Evolutionary conservation across 1,140 invertebrate genomes (phyloP).

Genomic region (Mycetomoellerius zeteki): DNA sequence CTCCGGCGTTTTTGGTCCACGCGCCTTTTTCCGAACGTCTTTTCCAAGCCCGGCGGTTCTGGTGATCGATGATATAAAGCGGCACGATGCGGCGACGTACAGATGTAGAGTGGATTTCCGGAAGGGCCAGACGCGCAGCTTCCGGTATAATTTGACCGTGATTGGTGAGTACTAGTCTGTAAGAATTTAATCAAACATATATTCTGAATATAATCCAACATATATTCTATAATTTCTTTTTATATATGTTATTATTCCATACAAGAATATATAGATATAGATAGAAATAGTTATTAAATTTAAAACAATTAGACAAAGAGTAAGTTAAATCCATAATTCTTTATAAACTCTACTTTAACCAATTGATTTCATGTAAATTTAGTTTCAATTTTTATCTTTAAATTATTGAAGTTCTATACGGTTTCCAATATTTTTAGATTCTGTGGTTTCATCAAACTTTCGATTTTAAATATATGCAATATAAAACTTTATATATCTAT

Average conservation of each 20-base stretch:
- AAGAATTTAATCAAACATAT: constrained; percentile 9
- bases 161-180: constrained; percentile 91
- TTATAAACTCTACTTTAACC: neutral
- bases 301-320: neutral
- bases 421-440: neutral
- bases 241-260: neutral
- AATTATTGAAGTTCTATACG: neutral
- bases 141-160: constrained; percentile 95
- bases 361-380: neutral
- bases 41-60: constrained; percentile 91
- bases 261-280: neutral
- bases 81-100: constrained; percentile 95
- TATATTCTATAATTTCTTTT: neutral
- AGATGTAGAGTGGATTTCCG: constrained; percentile 95
- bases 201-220: neutral
- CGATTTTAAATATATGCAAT: no score
- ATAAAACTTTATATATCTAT: neutral
- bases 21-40: constrained; percentile 92
- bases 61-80: constrained; percentile 92
- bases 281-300: neutral
- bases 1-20: constrained; percentile 92
- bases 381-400: constrained; percentile 10
- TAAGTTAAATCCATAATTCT: neutral
- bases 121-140: constrained; percentile 94
- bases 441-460: neutral